Percentiles rank a stretch among this genome's conserved stretches.
Evolutionary conservation across 2,797 vertebrate species (phyloP).

Genomic region (Tokudaia muenninki): DNA sequence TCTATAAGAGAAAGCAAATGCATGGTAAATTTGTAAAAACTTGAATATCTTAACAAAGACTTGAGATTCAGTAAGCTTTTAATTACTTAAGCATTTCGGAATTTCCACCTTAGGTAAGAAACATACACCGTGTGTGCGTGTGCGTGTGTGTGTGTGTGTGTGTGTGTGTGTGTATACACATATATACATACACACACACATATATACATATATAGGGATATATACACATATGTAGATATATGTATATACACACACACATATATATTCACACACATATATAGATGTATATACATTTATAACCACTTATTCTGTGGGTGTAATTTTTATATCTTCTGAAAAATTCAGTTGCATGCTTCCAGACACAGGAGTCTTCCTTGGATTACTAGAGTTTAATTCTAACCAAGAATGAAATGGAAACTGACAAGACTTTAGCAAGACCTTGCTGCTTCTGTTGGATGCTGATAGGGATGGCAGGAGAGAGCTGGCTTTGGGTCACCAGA

Average conservation of each 20-base stretch:
- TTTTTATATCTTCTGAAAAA: not conserved
- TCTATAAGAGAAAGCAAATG: slow-evolving; percentile 4
- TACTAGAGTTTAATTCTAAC: not conserved
- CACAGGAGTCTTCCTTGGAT: not conserved
- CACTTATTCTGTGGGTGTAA: not conserved
- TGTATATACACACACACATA: too few relatives aligned
- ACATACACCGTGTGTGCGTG: too few relatives aligned
- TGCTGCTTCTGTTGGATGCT: not conserved
- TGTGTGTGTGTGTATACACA: too few relatives aligned
- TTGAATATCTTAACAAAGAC: not conserved
- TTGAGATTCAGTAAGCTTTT: not conserved
- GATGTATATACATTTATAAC: not conserved
- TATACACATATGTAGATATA: not conserved
- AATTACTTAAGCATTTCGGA: not conserved
- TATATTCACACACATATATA: too few relatives aligned
- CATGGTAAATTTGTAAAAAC: not conserved
- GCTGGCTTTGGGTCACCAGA: not conserved
- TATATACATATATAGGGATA: rapidly evolving
- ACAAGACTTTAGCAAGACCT: not conserved
- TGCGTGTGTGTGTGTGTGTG: too few relatives aligned
- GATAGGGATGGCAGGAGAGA: not conserved
- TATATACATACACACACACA: rapidly evolving
- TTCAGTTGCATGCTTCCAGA: not conserved
- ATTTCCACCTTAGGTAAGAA: not conserved
- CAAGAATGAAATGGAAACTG: not conserved